phyloP scores from a whole-genome alignment of 1,140 invertebrate genomes.

The Zaprionus capensis region DNA sequence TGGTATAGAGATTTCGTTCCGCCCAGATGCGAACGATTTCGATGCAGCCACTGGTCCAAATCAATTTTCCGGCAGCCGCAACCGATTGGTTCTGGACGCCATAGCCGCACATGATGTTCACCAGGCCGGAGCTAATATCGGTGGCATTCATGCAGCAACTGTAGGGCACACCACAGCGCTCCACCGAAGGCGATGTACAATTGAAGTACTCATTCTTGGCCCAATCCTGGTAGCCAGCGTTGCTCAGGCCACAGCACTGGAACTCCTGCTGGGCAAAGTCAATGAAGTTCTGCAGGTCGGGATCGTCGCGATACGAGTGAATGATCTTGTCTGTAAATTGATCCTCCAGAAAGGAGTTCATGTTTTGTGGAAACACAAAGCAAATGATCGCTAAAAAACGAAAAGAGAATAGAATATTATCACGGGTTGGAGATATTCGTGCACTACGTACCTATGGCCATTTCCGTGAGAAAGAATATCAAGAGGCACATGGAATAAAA shows the following conservation, averaged over 20 bases:
- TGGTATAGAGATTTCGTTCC: constrained; percentile 94
- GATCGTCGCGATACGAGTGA: constrained; percentile 92
- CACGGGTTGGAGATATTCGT: neutral
- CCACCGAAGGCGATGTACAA: constrained; percentile 94
- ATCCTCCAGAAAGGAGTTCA: constrained; percentile 92
- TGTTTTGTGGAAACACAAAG: constrained; percentile 95
- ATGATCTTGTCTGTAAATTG: constrained; percentile 95
- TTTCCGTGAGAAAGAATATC: constrained; percentile 94
- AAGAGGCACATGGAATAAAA: constrained; percentile 96
- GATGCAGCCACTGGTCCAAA: constrained; percentile 95
- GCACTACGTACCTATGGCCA: constrained; percentile 87
- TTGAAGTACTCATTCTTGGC: constrained; percentile 97
- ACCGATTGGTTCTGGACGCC: constrained; percentile 92
- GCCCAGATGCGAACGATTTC: constrained; percentile 93
- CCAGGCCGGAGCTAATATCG: constrained; percentile 92
- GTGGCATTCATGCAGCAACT: constrained; percentile 97
- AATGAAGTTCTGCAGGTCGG: constrained; percentile 96
- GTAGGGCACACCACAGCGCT: constrained; percentile 96
- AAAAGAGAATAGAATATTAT: neutral
- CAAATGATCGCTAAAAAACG: constrained; percentile 90
- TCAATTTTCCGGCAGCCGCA: constrained; percentile 92
- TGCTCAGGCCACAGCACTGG: constrained; percentile 95
- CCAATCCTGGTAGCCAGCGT: constrained; percentile 96
- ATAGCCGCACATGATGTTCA: constrained; percentile 97
- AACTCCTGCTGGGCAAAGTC: constrained; percentile 98